Percentiles rank a stretch among this genome's conserved stretches.
phyloP scores from a whole-genome alignment of 2,888 invertebrate species.

The Drosophila birchii region DNA sequence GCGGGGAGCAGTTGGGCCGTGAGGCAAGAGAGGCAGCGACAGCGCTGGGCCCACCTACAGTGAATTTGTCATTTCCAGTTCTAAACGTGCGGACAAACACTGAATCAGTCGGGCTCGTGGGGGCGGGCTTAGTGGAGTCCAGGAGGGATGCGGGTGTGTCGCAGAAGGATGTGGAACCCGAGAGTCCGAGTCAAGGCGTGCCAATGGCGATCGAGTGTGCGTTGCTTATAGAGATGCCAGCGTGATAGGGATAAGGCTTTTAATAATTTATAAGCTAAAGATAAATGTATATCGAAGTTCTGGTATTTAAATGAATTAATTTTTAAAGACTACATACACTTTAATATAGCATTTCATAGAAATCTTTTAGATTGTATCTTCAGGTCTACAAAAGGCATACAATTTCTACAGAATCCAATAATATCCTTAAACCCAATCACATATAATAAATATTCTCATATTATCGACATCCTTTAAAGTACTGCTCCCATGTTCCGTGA shows the following conservation, averaged over 20 bases:
- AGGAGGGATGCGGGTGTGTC: not conserved
- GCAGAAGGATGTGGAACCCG: slow-evolving; percentile 21
- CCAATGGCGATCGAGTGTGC: slow-evolving; percentile 45
- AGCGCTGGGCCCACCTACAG: slow-evolving; percentile 70
- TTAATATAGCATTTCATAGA: too few species aligned
- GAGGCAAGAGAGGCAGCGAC: not conserved
- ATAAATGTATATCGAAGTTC: not conserved
- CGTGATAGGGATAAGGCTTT: slow-evolving; percentile 1
- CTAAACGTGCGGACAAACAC: slow-evolving; percentile 77
- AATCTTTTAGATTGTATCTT: too few species aligned
- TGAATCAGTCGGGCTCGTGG: slow-evolving; percentile 21
- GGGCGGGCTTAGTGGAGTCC: slow-evolving; percentile 3
- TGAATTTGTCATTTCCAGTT: slow-evolving; percentile 80
- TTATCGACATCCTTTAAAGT: not conserved
- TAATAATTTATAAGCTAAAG: not conserved
- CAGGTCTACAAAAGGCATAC: too few species aligned
- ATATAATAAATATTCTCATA: not conserved
- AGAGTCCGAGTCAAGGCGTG: slow-evolving; percentile 24
- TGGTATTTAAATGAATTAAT: not conserved
- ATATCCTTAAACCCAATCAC: too few species aligned
- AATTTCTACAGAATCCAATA: too few species aligned
- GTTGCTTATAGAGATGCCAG: slow-evolving; percentile 39
- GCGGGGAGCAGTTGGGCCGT: slow-evolving; percentile 46
- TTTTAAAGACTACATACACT: not conserved
- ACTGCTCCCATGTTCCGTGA: slow-evolving; percentile 5